Evolutionary conservation across 2,888 invertebrate genomes (phyloP).

Genomic region (Physocephala rufipes): DNA sequence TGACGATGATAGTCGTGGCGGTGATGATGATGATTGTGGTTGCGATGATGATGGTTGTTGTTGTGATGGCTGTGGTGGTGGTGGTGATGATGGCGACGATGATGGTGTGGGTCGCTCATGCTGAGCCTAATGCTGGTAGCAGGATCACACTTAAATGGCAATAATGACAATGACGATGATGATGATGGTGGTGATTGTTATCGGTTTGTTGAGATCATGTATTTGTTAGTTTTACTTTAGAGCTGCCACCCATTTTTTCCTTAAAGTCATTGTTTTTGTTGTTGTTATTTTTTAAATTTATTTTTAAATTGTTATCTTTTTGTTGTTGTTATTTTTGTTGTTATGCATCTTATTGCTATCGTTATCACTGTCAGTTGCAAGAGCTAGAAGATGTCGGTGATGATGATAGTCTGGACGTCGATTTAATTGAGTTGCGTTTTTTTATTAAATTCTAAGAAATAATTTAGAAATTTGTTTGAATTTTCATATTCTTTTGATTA

Average conservation of each 20-base stretch:
- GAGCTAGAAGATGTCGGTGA: too few relatives aligned
- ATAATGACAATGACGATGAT: too few relatives aligned
- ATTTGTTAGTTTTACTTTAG: too few relatives aligned
- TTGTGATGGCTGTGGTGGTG: background rate
- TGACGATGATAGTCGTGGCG: background rate
- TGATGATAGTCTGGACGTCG: conserved; percentile 1
- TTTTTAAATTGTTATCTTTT: conserved; percentile 16
- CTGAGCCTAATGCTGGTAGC: too few relatives aligned
- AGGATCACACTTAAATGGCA: too few relatives aligned
- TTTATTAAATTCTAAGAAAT: conserved; percentile 7
- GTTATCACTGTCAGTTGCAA: background rate
- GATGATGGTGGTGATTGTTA: too few relatives aligned
- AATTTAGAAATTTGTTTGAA: conserved; percentile 3
- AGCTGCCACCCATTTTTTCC: too few relatives aligned
- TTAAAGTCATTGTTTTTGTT: too few relatives aligned
- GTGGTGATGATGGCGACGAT: background rate
- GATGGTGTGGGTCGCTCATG: too few relatives aligned
- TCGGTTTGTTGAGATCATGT: too few relatives aligned
- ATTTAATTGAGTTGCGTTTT: background rate
- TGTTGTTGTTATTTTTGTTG: conserved; percentile 25
- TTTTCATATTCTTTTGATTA: conserved; percentile 17
- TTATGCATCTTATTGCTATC: background rate
- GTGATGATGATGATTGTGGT: too few relatives aligned
- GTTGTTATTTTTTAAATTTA: conserved; percentile 6
- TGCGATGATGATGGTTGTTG: background rate